Base-by-base conservation (phyloP, 2,888 invertebrate species). In the Macrophya annulata region DNA sequence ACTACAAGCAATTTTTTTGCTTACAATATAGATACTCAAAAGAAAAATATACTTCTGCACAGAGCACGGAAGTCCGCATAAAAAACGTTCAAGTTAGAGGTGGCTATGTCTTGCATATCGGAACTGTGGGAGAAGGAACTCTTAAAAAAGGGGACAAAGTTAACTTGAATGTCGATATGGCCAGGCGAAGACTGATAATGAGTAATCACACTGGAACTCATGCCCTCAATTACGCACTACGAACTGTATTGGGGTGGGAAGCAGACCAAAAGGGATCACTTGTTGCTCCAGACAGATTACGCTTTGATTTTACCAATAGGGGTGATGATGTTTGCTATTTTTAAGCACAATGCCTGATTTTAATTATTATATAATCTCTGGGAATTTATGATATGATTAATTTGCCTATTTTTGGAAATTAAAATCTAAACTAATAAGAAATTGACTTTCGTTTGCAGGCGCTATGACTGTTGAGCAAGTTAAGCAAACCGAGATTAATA, bases 121-220 rank as follows among this genome's bases (percentile, higher is more conserved):
- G 99, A 45, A 96, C 96, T 86, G 96, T 98, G 15, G 92, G 93
- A 4, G 98, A 98, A 94, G 99, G 97, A 37, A 95, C 94, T 0
- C 93, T 99, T 17, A 95, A 95, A 89, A 96, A 98, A 86, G 99
- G 99, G 0, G 99, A 99, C 94, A 95, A 95, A 90, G 95, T 99
- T 68, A 95, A 95, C 85, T 94, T 99, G 72, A 96, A 97, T 88
- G 95, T 99, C 86, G 99, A 99, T 93, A 96, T 96, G 85, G 96
- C 96, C 85, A 96, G 99, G 85, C 95, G 99, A 90, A 96, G 97
- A 90, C 94, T 97, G 48, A 96, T 99, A n/a, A 99, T 99, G 99
- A 99, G 98, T 93, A 99, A 99, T 94, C 99, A 99, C 94, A 98
- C 99, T 68, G 99, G 99, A 37, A 99, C 99, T 0, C 99, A 99